Evolutionary conservation across 1,140 invertebrate genomes (phyloP).

Genomic region (Drosophila pachea): DNA sequence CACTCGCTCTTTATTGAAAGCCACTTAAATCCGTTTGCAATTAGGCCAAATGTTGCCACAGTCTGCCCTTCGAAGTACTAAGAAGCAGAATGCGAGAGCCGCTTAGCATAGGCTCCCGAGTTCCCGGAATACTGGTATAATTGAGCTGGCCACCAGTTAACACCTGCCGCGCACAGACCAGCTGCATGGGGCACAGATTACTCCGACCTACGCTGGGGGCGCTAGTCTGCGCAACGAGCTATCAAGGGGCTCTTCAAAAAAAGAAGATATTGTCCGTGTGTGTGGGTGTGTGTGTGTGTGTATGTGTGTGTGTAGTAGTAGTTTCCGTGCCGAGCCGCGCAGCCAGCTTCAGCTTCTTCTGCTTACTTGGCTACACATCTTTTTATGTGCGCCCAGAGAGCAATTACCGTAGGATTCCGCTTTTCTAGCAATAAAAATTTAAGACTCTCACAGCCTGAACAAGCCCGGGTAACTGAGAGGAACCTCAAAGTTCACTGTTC

Average conservation of each 20-base stretch:
- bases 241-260: slow-evolving; percentile 67
- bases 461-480: neutral
- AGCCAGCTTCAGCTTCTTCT: slow-evolving; percentile 46
- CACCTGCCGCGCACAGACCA: slow-evolving; percentile 43
- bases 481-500: slow-evolving; percentile 13
- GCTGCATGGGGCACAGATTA: slow-evolving; percentile 49
- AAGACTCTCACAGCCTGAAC: slow-evolving; percentile 54
- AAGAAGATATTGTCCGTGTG: slow-evolving; percentile 14
- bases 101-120: slow-evolving; percentile 17
- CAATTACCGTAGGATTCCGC: slow-evolving; percentile 70
- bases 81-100: neutral
- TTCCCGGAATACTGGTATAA: neutral
- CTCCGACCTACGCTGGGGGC: slow-evolving; percentile 25
- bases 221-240: slow-evolving; percentile 52
- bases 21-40: slow-evolving; percentile 57
- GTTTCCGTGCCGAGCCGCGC: slow-evolving; percentile 46
- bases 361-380: slow-evolving; percentile 76
- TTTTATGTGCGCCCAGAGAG: slow-evolving; percentile 70
- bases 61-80: slow-evolving; percentile 1
- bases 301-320: slow-evolving; percentile 50
- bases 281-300: slow-evolving; percentile 28
- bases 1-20: slow-evolving; percentile 47
- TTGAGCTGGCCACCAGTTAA: slow-evolving; percentile 47
- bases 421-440: slow-evolving; percentile 74
- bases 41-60: slow-evolving; percentile 48